These are phyloP conservation scores for Thecophora atra DNA, from an alignment of 2,888 invertebrate species.

Conservation along the genomic window DNA sequence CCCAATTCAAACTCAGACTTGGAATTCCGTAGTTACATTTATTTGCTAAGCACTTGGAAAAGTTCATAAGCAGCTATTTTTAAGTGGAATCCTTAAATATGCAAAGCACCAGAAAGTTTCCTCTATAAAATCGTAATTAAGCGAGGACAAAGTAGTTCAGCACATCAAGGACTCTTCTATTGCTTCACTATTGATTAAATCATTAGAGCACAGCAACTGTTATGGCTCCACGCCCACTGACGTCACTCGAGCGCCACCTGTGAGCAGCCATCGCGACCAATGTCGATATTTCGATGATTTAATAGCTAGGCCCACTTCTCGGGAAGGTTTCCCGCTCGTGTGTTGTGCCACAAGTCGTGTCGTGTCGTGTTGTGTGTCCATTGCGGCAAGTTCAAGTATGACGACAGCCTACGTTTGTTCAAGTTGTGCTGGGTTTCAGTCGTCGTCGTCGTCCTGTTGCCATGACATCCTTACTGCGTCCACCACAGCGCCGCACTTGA, in stretches of 20 bases:
- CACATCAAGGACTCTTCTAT: neutral
- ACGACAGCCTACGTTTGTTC: constrained; percentile 17
- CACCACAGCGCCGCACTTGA: neutral
- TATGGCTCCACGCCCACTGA: neutral
- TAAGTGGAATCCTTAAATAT: neutral
- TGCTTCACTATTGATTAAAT: constrained; percentile 20
- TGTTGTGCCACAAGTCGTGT: neutral
- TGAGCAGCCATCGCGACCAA: neutral
- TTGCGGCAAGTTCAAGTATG: constrained; percentile 36
- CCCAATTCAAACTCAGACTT: too few species aligned
- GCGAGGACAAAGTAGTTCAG: neutral
- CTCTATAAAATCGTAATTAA: neutral
- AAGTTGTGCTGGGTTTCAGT: neutral
- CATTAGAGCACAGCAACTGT: constrained; percentile 5
- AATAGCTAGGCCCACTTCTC: constrained; percentile 2
- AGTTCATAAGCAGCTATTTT: constrained; percentile 1
- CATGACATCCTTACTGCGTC: constrained; percentile 23
- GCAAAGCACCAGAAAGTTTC: neutral
- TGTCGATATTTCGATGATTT: constrained; percentile 6
- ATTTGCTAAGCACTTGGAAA: constrained; percentile 3
- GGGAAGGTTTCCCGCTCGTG: too few species aligned
- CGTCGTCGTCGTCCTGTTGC: constrained; percentile 29
- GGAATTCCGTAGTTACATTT: neutral
- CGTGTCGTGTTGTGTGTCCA: constrained; percentile 3
- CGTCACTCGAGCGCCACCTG: neutral